These are phyloP conservation scores for Coelopa frigida DNA, from an alignment of 1,140 invertebrate genomes.

Conservation along the genomic window DNA sequence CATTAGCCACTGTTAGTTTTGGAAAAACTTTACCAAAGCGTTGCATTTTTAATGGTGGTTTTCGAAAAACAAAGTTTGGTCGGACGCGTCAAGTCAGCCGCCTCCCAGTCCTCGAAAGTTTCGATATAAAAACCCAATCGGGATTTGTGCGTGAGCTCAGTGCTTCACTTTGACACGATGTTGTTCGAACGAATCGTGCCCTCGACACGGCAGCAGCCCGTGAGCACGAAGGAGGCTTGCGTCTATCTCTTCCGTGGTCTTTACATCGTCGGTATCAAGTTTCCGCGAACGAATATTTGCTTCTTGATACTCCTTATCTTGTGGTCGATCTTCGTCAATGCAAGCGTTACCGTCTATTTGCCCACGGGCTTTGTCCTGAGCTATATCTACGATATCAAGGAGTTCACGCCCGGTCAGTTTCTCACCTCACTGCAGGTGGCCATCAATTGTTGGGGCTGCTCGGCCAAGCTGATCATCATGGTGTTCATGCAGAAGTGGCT, in stretches of 20 bases:
- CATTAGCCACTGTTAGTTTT: too few species aligned
- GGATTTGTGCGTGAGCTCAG: too few species aligned
- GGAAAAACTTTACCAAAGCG: too few species aligned
- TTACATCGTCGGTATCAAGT: slow-evolving; percentile 1
- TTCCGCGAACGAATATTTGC: slow-evolving; percentile 2
- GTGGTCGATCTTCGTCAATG: background rate
- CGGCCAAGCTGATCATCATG: slow-evolving; percentile 16
- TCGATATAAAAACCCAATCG: too few species aligned
- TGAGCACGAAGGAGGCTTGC: background rate
- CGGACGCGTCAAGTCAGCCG: too few species aligned
- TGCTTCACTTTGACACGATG: too few species aligned
- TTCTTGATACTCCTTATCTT: slow-evolving; percentile 11
- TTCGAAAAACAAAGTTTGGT: too few species aligned
- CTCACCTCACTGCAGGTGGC: slow-evolving; percentile 20
- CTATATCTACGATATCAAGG: slow-evolving; percentile 12
- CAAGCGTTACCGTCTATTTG: slow-evolving; percentile 9
- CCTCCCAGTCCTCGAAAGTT: too few species aligned
- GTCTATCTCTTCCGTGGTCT: slow-evolving; percentile 1
- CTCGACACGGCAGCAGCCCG: too few species aligned
- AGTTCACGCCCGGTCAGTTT: slow-evolving; percentile 20
- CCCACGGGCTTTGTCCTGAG: slow-evolving; percentile 17
- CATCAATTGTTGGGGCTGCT: slow-evolving; percentile 18
- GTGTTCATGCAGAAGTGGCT: slow-evolving; percentile 11
- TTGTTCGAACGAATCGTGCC: too few species aligned
- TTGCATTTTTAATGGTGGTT: too few species aligned